Conservation (phyloP, 1,140 invertebrate genomes). For the Drosophila ercepeae region DNA sequence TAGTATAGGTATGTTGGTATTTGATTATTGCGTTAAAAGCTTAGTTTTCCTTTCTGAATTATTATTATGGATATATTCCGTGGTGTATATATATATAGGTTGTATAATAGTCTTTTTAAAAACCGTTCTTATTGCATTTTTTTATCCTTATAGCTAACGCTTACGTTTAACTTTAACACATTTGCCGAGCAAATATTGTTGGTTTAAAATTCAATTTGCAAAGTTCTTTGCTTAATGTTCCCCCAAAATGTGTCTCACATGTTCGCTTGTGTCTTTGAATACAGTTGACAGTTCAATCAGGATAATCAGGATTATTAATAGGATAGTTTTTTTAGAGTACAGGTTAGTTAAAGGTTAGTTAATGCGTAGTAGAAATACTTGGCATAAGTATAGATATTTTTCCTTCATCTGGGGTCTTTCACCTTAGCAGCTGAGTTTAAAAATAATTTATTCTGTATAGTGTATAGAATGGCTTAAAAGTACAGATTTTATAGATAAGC, state of each 20-base stretch:
- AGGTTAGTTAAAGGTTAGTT: slow-evolving; percentile 49
- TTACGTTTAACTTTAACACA: slow-evolving; percentile 56
- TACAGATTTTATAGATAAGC: slow-evolving; percentile 44
- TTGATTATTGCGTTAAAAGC: slow-evolving; percentile 82
- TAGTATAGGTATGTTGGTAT: slow-evolving; percentile 55
- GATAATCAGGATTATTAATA: slow-evolving; percentile 23
- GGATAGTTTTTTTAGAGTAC: slow-evolving; percentile 46
- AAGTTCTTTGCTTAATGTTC: slow-evolving; percentile 72
- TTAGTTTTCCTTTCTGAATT: slow-evolving; percentile 66
- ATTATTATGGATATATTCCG: slow-evolving; percentile 32
- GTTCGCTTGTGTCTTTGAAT: slow-evolving; percentile 62
- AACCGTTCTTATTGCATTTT: slow-evolving; percentile 76
- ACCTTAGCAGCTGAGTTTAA: slow-evolving; percentile 62
- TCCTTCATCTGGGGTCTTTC: slow-evolving; percentile 39
- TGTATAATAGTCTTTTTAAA: slow-evolving; percentile 80
- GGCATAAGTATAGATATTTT: slow-evolving; percentile 56
- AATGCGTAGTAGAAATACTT: slow-evolving; percentile 57
- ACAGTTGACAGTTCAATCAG: slow-evolving; percentile 43
- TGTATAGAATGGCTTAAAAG: slow-evolving; percentile 52
- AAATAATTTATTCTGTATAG: slow-evolving; percentile 50
- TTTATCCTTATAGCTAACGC: slow-evolving; percentile 27
- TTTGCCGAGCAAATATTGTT: slow-evolving; percentile 73
- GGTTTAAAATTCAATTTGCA: slow-evolving; percentile 80
- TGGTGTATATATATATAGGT: slow-evolving; percentile 53
- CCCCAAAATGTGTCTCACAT: slow-evolving; percentile 81